Percentiles rank a stretch among this genome's conserved stretches.
These are phyloP conservation scores for Sigmodon hispidus DNA, from an alignment of 2,113 vertebrate genomes.

Conservation along the genomic window DNA sequence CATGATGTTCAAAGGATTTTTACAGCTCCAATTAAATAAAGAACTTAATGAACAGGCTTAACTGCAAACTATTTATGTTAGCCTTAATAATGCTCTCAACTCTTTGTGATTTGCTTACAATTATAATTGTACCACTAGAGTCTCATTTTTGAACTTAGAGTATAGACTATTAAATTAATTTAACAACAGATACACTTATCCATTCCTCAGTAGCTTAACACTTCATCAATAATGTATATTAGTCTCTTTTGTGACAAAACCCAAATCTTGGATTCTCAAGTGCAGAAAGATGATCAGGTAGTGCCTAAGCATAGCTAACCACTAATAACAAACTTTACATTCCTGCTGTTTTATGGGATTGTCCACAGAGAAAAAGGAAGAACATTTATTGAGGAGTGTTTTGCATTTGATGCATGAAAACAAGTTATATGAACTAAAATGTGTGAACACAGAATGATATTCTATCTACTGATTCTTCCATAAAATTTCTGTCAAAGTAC, in stretches of 20 bases:
- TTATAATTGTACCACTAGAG: conserved; percentile 61
- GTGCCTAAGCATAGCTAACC: neutral
- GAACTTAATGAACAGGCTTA: conserved; percentile 45
- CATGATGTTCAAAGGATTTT: conserved; percentile 24
- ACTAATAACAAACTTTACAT: neutral
- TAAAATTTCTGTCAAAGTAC: neutral
- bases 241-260: neutral
- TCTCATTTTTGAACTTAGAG: conserved; percentile 42
- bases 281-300: neutral
- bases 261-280: neutral
- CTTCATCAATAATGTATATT: neutral
- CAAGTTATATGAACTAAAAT: conserved; percentile 5
- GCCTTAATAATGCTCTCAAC: conserved; percentile 26
- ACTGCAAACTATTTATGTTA: conserved; percentile 40
- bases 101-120: conserved; percentile 45
- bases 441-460: neutral
- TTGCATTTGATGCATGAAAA: conserved; percentile 37
- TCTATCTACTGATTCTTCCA: neutral
- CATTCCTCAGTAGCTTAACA: neutral
- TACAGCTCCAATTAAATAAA: conserved; percentile 54
- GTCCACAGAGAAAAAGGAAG: neutral
- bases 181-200: neutral
- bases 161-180: conserved; percentile 56
- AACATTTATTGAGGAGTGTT: conserved; percentile 9
- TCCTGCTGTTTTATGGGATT: neutral